Evolutionary conservation across 2,797 vertebrate species (phyloP).

Genomic region (Halcyon badia): DNA sequence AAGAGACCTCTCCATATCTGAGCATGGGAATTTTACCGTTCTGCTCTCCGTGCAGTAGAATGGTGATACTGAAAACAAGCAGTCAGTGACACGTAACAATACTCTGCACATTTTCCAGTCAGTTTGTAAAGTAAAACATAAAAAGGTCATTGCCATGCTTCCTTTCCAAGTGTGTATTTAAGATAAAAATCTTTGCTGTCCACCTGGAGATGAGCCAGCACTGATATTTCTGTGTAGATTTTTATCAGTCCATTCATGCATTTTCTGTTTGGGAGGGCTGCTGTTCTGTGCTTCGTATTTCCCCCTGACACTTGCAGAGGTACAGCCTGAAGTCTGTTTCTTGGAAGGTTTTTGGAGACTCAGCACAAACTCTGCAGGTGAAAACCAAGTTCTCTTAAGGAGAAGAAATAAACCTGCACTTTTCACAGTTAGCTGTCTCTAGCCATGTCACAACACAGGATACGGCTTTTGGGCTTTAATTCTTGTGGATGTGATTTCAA

Average conservation of each 20-base stretch:
- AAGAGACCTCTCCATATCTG: rapidly evolving
- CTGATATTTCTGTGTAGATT: not conserved
- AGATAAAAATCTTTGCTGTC: not conserved
- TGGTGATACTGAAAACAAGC: not conserved
- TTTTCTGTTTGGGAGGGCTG: not conserved
- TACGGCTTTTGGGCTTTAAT: not conserved
- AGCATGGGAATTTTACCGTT: not conserved
- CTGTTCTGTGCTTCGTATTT: not conserved
- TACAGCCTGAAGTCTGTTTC: not conserved
- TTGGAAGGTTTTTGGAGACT: not conserved
- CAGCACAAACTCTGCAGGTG: not conserved
- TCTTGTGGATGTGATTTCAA: not conserved
- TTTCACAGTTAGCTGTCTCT: not conserved
- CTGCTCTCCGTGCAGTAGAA: not conserved
- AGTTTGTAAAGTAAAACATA: not conserved
- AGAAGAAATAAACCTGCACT: not conserved
- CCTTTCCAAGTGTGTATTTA: not conserved
- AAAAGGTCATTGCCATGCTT: not conserved
- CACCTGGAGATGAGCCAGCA: not conserved
- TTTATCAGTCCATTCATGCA: not conserved
- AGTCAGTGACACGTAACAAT: not conserved
- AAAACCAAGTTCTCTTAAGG: not conserved
- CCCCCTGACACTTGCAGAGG: not conserved
- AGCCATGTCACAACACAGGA: not conserved
- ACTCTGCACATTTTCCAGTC: not conserved